These are phyloP conservation scores for Drosophila kanekoi DNA, from an alignment of 2,888 invertebrate species.

Conservation along the genomic window DNA sequence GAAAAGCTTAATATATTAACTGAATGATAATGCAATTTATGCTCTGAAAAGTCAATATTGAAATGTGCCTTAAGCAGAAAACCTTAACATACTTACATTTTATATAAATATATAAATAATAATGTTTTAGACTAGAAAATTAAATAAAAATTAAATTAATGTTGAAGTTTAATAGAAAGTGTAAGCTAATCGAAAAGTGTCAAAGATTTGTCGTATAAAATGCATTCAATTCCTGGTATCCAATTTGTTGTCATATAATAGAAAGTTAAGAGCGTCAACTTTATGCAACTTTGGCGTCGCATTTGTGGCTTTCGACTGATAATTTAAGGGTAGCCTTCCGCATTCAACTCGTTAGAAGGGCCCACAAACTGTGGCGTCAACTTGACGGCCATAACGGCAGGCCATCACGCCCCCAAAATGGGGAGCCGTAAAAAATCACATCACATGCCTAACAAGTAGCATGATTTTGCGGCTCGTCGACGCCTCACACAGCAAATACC, in stretches of 20 bases:
- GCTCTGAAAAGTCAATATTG: too few relatives aligned
- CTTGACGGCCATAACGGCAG: slow-evolving; percentile 47
- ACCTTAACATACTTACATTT: too few relatives aligned
- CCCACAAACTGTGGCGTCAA: slow-evolving; percentile 35
- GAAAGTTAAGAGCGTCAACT: slow-evolving; percentile 12
- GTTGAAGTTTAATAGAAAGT: background rate
- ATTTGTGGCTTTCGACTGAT: slow-evolving; percentile 42
- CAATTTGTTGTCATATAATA: slow-evolving; percentile 18
- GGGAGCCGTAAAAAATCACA: slow-evolving; percentile 62
- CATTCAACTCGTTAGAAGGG: slow-evolving; percentile 28
- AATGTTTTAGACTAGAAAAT: too few relatives aligned
- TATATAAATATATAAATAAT: too few relatives aligned
- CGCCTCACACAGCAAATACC: slow-evolving; percentile 70
- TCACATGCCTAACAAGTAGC: slow-evolving; percentile 75
- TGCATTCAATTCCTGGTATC: slow-evolving; percentile 28
- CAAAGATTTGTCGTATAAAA: background rate
- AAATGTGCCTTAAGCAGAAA: too few relatives aligned
- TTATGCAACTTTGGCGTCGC: slow-evolving; percentile 28
- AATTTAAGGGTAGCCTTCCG: slow-evolving; percentile 41
- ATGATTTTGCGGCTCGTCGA: slow-evolving; percentile 57
- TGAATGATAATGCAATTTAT: too few relatives aligned
- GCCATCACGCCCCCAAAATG: slow-evolving; percentile 42
- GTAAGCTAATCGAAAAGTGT: background rate
- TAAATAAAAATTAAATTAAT: background rate
- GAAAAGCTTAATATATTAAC: too few relatives aligned